A percentile compares a stretch with the other conserved stretches of the same genome.
Evolutionary conservation across 2,113 vertebrate species (phyloP).

Genomic region (Prietella phreatophila): DNA sequence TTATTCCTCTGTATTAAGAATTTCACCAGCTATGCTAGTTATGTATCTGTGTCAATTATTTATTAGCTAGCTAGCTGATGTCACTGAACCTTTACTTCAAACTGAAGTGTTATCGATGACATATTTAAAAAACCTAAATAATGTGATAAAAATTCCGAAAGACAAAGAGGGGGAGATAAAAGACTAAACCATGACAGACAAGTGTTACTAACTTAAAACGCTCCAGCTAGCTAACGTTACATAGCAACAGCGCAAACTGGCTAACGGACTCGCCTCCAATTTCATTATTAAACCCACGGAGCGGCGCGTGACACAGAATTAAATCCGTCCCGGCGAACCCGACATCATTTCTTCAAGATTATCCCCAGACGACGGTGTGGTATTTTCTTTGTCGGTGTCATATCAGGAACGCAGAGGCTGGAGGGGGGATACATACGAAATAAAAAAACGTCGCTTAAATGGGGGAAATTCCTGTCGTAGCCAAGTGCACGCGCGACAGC

Average conservation of each 20-base stretch:
- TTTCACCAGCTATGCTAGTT: background rate
- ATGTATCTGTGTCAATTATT: background rate
- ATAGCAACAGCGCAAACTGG: slow-evolving; percentile 18
- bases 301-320: slow-evolving; percentile 3
- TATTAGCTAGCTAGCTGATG: background rate
- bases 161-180: background rate
- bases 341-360: background rate
- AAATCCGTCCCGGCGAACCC: background rate
- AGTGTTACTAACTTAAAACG: background rate
- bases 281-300: background rate
- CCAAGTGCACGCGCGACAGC: background rate
- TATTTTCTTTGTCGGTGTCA: background rate
- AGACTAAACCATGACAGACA: background rate
- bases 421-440: background rate
- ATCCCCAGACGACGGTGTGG: background rate
- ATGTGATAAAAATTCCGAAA: background rate
- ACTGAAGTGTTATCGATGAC: background rate
- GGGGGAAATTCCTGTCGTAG: background rate
- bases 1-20: background rate
- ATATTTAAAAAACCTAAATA: background rate
- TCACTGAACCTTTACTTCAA: background rate
- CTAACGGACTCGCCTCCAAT: slow-evolving; percentile 31
- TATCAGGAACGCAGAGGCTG: background rate
- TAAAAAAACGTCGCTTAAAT: background rate
- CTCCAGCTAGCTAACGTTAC: slow-evolving; percentile 1